Evolutionary conservation across 2,113 vertebrate species (phyloP).

Genomic region (cat (Felis catus)): DNA sequence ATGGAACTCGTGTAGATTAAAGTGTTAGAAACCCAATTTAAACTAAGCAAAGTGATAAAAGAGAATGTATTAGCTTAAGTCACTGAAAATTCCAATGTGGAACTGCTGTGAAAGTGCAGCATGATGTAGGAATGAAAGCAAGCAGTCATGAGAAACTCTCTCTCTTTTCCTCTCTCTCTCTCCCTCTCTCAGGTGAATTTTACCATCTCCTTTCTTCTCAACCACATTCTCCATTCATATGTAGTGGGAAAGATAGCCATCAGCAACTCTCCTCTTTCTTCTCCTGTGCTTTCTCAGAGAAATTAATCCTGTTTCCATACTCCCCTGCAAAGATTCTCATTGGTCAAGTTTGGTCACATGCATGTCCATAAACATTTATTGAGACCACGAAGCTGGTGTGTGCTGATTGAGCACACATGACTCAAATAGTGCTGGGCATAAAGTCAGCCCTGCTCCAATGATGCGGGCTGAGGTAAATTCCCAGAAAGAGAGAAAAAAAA

Average conservation of each 20-base stretch:
- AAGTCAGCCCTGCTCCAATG: not conserved
- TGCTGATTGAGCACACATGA: not conserved
- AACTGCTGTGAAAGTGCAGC: not conserved
- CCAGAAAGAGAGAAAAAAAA: not conserved
- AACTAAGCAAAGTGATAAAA: not conserved
- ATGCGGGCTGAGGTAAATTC: not conserved
- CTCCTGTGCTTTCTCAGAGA: not conserved
- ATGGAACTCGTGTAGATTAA: not conserved
- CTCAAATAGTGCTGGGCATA: not conserved
- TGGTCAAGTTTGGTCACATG: not conserved
- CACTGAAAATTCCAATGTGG: not conserved
- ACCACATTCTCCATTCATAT: not conserved
- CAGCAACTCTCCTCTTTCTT: not conserved
- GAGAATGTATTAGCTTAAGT: not conserved
- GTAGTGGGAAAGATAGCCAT: not conserved
- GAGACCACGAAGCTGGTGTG: not conserved
- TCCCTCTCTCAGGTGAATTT: not conserved
- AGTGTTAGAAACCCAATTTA: not conserved
- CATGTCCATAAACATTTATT: not conserved
- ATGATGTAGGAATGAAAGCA: not conserved
- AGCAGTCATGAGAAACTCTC: not conserved
- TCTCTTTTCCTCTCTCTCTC: not conserved
- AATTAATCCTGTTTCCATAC: not conserved
- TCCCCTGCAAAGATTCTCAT: not conserved
- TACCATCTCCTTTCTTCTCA: not conserved